Evolutionary conservation across 1,140 invertebrate species (phyloP).

Genomic region (Pseudomyrmex cubaensis): DNA sequence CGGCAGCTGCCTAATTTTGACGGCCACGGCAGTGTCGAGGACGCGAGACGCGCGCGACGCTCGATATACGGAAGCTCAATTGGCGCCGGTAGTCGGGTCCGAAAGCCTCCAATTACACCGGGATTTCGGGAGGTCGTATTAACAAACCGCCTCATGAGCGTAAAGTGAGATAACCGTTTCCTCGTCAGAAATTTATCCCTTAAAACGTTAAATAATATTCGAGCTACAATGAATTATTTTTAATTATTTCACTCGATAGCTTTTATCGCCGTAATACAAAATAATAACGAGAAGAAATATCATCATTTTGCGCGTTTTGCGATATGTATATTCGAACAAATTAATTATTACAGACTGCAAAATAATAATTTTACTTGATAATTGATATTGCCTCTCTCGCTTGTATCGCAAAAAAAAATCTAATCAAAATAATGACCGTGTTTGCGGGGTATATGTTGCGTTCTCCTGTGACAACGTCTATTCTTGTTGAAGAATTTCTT

Average conservation of each 20-base stretch:
- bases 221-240: neutral
- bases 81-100: neutral
- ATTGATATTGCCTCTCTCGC: neutral
- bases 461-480: neutral
- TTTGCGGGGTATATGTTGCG: neutral
- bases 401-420: neutral
- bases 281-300: neutral
- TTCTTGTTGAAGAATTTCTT: slow-evolving; percentile 22
- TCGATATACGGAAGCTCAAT: slow-evolving; percentile 58
- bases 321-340: neutral
- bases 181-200: neutral
- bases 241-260: neutral
- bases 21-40: slow-evolving; percentile 33
- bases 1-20: slow-evolving; percentile 64
- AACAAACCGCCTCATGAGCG: slow-evolving; percentile 18
- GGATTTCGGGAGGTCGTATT: slow-evolving; percentile 40
- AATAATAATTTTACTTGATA: neutral
- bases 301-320: neutral
- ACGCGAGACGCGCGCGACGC: slow-evolving; percentile 17
- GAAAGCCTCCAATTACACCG: slow-evolving; percentile 24
- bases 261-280: neutral
- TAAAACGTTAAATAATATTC: slow-evolving; percentile 9
- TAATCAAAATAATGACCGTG: neutral
- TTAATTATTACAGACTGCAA: neutral
- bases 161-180: neutral